Evolutionary conservation across 2,888 invertebrate species (phyloP).

Genomic region (Dysmachus trigonus): DNA sequence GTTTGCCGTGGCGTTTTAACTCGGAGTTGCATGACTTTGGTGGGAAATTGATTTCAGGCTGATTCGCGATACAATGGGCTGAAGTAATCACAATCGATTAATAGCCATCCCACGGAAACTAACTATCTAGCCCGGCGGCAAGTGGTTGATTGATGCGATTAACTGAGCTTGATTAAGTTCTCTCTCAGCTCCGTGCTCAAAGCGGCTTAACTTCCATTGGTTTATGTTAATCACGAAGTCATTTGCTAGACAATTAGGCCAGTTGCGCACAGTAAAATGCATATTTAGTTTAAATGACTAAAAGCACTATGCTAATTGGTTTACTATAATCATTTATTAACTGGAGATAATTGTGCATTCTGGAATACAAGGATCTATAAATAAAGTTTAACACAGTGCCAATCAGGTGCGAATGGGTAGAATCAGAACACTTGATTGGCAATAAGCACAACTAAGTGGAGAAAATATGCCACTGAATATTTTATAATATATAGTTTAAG

Average conservation of each 20-base stretch:
- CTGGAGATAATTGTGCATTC: not conserved
- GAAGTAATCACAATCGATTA: constrained; percentile 10
- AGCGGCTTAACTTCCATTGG: not conserved
- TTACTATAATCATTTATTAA: not conserved
- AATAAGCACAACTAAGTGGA: too few relatives aligned
- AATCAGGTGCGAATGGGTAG: not conserved
- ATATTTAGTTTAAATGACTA: not conserved
- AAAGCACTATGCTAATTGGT: not conserved
- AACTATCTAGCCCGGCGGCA: not conserved
- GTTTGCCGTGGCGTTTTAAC: not conserved
- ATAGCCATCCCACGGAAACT: not conserved
- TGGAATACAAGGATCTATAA: not conserved
- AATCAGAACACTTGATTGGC: not conserved
- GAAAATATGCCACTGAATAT: too few relatives aligned
- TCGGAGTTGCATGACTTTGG: not conserved
- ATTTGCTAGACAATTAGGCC: not conserved
- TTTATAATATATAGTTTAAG: too few relatives aligned
- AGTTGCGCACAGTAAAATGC: not conserved
- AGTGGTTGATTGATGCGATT: constrained; percentile 3
- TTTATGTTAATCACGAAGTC: not conserved
- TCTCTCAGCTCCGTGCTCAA: not conserved
- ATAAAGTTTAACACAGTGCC: not conserved
- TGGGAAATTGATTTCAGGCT: not conserved
- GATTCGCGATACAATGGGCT: not conserved
- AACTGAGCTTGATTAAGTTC: not conserved